A percentile compares a stretch with the other conserved stretches of the same genome.
Conservation (phyloP, 1,140 invertebrate species). For the Rhyzopertha dominica region DNA sequence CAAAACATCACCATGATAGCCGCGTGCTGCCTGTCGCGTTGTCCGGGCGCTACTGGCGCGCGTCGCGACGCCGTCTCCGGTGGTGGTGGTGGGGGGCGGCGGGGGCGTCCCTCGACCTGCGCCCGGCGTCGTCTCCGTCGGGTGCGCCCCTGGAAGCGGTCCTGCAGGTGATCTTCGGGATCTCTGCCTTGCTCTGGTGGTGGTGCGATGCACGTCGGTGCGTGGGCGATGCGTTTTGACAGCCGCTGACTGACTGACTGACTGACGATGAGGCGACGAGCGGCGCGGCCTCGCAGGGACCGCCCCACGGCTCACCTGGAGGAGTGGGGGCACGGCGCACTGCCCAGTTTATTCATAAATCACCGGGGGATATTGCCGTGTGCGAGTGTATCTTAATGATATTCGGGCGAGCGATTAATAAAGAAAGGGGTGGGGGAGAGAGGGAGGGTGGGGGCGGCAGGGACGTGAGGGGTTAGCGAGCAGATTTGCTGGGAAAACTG, state of each 20-base stretch:
- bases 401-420: slow-evolving; percentile 24
- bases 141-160: slow-evolving; percentile 25
- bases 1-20: slow-evolving; percentile 1
- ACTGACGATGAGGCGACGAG: slow-evolving; percentile 27
- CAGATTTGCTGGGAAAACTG: too few species aligned
- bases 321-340: slow-evolving; percentile 23
- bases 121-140: slow-evolving; percentile 34
- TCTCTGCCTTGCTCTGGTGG: too few species aligned
- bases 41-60: too few species aligned
- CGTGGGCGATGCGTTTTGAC: slow-evolving; percentile 19
- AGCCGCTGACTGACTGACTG: slow-evolving; percentile 26
- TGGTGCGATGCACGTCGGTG: slow-evolving; percentile 6
- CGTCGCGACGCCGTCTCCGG: slow-evolving; percentile 44
- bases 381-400: slow-evolving; percentile 26
- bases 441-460: not conserved
- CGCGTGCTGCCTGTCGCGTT: too few species aligned
- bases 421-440: too few species aligned
- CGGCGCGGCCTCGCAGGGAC: slow-evolving; percentile 36
- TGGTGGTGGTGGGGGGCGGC: slow-evolving; percentile 43
- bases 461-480: slow-evolving; percentile 2
- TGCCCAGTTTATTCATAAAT: slow-evolving; percentile 38
- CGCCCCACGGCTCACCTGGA: slow-evolving; percentile 42
- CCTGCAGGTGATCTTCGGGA: too few species aligned
- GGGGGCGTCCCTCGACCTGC: slow-evolving; percentile 41
- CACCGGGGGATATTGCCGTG: slow-evolving; percentile 33